phyloP scores from a whole-genome alignment of 2,113 vertebrate species.

The Rhombomys opimus region DNA sequence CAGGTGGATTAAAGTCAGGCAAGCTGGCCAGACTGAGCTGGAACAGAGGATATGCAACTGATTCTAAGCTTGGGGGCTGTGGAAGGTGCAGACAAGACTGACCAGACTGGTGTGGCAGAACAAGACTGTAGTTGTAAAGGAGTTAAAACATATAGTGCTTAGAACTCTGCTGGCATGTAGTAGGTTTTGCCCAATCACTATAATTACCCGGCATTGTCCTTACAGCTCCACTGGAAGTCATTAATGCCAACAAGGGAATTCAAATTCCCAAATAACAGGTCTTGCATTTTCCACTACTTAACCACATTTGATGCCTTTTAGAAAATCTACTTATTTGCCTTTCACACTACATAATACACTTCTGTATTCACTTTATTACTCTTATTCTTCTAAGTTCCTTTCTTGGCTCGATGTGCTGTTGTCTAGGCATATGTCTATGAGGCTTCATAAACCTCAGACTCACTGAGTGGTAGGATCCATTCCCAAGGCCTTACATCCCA shows the following conservation, averaged over 20 bases:
- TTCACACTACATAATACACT: not conserved
- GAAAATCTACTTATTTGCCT: not conserved
- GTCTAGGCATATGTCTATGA: not conserved
- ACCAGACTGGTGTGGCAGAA: not conserved
- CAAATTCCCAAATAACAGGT: not conserved
- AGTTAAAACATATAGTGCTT: not conserved
- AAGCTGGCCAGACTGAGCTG: not conserved
- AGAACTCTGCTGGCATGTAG: not conserved
- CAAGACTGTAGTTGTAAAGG: not conserved
- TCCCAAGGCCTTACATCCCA: not conserved
- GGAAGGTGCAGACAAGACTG: not conserved
- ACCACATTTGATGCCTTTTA: not conserved
- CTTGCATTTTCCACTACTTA: not conserved
- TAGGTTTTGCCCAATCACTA: not conserved
- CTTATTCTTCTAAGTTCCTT: not conserved
- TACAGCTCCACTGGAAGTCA: not conserved
- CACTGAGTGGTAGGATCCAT: not conserved
- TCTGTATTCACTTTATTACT: not conserved
- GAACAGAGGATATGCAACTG: not conserved
- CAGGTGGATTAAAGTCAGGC: not conserved
- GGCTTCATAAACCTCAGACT: not conserved
- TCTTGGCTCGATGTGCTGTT: not conserved
- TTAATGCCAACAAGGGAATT: not conserved
- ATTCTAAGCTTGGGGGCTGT: not conserved
- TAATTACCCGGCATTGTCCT: not conserved